Evolutionary conservation across 2,113 vertebrate species (phyloP), one percentile per base, ranked within the genome.

Genomic region (Coregonus clupeaformis): DNA sequence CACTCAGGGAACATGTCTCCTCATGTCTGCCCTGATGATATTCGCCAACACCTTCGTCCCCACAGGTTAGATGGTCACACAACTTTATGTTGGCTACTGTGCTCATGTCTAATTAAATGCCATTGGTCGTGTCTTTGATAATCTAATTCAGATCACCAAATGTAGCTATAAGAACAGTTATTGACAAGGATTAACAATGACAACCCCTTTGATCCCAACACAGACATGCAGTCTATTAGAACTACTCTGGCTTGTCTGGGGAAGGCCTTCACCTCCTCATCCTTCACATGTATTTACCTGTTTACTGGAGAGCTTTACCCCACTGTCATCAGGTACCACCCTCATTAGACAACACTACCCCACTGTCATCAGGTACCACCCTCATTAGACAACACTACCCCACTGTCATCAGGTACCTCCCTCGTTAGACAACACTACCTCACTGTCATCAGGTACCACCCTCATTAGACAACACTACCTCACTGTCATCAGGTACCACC

Each of bases 41-140:
- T 80, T 94, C 11, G 78, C 90, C 85, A 98, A 97, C 87, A 95
- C 93, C 71, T 93, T 97, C 0, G 86, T 98, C 72, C 90, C 96
- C 4, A 62, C 85, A 84, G 96, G 97, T 98, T 84, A 87, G 88
- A 69, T 1, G 25, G 60, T 65, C 69, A 59, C 59, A 55, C 9
- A 69, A 42, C 2, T 42, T 42, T 42, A 9, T 42, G 36, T 42
- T 42, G 9, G 9, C 36, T 42, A 11, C 9, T 42, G 36, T 42
- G 36, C 2, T 42, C 9, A 0, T 9, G 9, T 42, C 36, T 42
- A 42, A 42, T 42, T 42, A 42, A 42, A 12, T 42, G 9, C 36
- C 36, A 42, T 42, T 42, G 36, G 36, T 42, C 36, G 11, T 42
- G 9, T 42, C 36, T 42, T 3, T 59, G 55, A n/a, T 27, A 14